Conservation (phyloP, 2,797 vertebrate species). For the Falco berigora region DNA sequence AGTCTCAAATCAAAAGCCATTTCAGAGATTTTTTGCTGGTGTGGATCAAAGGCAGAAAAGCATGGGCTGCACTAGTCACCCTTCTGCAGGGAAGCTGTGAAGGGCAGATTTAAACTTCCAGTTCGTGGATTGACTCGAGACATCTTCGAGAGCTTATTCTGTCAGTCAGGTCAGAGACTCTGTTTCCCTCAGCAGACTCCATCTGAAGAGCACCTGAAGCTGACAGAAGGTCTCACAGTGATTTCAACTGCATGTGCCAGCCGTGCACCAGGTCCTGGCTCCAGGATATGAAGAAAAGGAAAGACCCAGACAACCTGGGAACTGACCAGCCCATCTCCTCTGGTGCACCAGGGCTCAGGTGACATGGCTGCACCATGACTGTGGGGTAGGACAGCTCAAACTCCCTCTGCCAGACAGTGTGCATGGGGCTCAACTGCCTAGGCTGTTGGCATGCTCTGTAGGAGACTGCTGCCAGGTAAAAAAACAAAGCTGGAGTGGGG, state of each 20-base stretch:
- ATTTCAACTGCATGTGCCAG: neutral
- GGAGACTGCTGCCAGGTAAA: neutral
- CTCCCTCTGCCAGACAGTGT: neutral
- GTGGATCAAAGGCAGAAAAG: neutral
- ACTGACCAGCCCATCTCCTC: neutral
- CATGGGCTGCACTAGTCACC: neutral
- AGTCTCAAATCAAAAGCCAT: neutral
- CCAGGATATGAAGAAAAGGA: neutral
- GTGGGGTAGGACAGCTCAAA: neutral
- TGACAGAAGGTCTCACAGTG: neutral
- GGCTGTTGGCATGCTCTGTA: neutral
- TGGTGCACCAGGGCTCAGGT: neutral
- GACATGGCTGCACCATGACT: neutral
- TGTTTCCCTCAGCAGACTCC: neutral
- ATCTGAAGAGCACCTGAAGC: neutral
- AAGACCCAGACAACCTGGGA: neutral
- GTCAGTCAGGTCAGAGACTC: neutral
- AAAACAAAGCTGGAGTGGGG: neutral
- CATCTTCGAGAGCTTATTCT: neutral
- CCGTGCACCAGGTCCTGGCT: neutral
- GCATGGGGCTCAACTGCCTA: neutral
- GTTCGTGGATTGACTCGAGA: neutral
- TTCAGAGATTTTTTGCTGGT: neutral
- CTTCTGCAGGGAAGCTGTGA: neutral
- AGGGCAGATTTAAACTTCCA: neutral